phyloP scores from a whole-genome alignment of 2,113 vertebrate genomes.

The Xyrauchen texanus region DNA sequence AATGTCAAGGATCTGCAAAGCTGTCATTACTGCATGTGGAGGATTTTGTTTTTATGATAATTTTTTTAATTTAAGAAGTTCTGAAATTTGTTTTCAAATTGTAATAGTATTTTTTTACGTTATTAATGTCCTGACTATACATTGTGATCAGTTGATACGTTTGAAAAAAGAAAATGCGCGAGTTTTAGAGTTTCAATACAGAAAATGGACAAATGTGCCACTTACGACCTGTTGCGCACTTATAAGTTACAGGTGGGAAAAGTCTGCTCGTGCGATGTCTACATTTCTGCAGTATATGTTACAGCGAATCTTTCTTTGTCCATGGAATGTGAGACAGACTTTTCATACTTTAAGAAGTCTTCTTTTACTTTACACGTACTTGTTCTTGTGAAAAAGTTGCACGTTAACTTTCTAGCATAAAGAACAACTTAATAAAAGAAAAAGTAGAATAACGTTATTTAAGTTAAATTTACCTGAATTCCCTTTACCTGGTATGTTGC shows the following conservation, averaged over 20 bases:
- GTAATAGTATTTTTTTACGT: too few relatives aligned
- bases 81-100: too few relatives aligned
- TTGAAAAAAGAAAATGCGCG: not conserved
- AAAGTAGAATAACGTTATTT: not conserved
- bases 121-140: too few relatives aligned
- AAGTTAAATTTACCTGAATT: constrained; percentile 81
- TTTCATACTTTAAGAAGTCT: not conserved
- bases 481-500: constrained; percentile 82
- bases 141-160: too few relatives aligned
- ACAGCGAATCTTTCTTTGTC: not conserved
- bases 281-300: not conserved
- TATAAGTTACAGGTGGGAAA: constrained; percentile 30
- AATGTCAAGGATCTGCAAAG: too few relatives aligned
- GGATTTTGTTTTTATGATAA: too few relatives aligned
- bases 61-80: too few relatives aligned
- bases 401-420: not conserved
- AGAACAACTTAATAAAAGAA: not conserved
- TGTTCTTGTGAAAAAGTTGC: not conserved
- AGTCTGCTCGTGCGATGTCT: not conserved
- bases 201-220: not conserved
- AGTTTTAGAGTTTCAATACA: not conserved
- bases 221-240: constrained; percentile 65
- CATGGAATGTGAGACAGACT: not conserved
- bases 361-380: not conserved
- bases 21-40: too few relatives aligned